Evolutionary conservation across 2,888 invertebrate species (phyloP), one percentile per base, ranked within the genome.

Genomic region (Eurytoma californica): DNA sequence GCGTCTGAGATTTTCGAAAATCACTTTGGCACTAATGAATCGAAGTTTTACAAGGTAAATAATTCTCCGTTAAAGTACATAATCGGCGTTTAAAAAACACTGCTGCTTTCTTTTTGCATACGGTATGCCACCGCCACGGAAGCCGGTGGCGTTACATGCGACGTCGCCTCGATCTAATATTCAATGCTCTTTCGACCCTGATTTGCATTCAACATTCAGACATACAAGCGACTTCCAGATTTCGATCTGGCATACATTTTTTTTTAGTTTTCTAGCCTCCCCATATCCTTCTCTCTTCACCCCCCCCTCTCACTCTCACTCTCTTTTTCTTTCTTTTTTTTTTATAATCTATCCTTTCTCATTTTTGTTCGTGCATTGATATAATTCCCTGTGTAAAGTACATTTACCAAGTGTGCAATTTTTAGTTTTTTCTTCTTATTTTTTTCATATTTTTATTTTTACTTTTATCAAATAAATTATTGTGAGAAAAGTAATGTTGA

Each of bases 101-200:
- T 61, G 5, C 57, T 14, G 39, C 9, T 39, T 63, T 63, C 63
- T 5, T 73, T 61, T 60, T 55, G 9, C 39, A 9, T 47, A 18
- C 39, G 30, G n/a, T 18, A 76, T 79, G 74, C 79, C 7, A 0
- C 9, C 39, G 69, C 72, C 39, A 79, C 55, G 51, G 74, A 79
- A 79, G 80, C 67, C 78, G 72, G 79, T 80, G 75, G 67, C 67
- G 69, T 76, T 65, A 70, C 53, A 51, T 49, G 28, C 16, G 39
- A 76, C 75, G 66, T 81, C 74, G 86, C 86, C 84, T 85, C 85
- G 84, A 86, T 88, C 83, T 86, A 86, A 79, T 86, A 88, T 88
- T 87, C 86, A 86, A 83, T 84, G 85, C 82, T 83, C 83, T 82
- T 76, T 81, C 81, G 84, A 86, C 84, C 84, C 80, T 75, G 77